phyloP scores from a whole-genome alignment of 2,797 vertebrate species.

The Pseudomugil gertrudae region DNA sequence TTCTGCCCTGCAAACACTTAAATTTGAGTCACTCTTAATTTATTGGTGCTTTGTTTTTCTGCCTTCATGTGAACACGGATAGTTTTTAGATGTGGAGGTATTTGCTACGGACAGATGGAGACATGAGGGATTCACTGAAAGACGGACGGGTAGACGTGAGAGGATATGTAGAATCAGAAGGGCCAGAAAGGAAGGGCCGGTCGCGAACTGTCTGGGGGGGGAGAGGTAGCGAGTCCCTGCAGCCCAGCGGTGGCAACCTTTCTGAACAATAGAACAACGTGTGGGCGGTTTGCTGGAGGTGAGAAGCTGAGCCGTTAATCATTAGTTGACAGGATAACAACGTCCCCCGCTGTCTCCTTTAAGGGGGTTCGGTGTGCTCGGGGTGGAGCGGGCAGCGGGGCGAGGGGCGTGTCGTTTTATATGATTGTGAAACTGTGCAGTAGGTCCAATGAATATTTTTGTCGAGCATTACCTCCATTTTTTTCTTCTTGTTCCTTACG shows the following conservation, averaged over 20 bases:
- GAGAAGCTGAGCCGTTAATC: slow-evolving; percentile 66
- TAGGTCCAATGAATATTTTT: slow-evolving; percentile 73
- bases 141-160: slow-evolving; percentile 10
- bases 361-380: slow-evolving; percentile 22
- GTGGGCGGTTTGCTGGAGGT: slow-evolving; percentile 56
- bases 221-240: not conserved
- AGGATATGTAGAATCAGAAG: slow-evolving; percentile 24
- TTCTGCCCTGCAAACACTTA: slow-evolving; percentile 21
- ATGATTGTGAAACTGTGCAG: slow-evolving; percentile 67
- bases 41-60: slow-evolving; percentile 15
- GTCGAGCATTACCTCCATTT: slow-evolving; percentile 60
- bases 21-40: slow-evolving; percentile 33
- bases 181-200: slow-evolving; percentile 18
- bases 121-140: slow-evolving; percentile 46
- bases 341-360: slow-evolving; percentile 40
- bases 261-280: slow-evolving; percentile 39
- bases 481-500: slow-evolving; percentile 64
- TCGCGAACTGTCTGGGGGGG: slow-evolving; percentile 23
- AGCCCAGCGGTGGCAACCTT: slow-evolving; percentile 32
- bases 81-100: slow-evolving; percentile 22
- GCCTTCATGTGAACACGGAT: not conserved
- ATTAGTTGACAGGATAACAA: slow-evolving; percentile 58
- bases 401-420: slow-evolving; percentile 41
- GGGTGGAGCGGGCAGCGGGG: slow-evolving; percentile 23
- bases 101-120: slow-evolving; percentile 54